Percentiles rank a stretch among this genome's conserved stretches.
These are phyloP conservation scores for Apteryx owenii DNA, from an alignment of 2,113 vertebrate species.

Conservation along the genomic window DNA sequence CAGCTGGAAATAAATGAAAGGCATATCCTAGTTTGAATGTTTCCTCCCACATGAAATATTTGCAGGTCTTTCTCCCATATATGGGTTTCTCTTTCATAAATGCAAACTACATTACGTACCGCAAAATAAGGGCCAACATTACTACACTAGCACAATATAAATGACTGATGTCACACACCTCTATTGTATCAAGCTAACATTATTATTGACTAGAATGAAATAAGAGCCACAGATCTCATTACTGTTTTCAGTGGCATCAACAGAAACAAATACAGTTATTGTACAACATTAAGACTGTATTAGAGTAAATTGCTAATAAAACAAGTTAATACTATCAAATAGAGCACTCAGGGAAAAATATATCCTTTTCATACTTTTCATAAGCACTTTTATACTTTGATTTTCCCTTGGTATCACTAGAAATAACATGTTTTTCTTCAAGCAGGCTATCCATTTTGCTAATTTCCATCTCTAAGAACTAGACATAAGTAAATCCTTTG, in stretches of 20 bases:
- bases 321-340: constrained; percentile 57
- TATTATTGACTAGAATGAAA: constrained; percentile 30
- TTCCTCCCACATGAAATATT: neutral
- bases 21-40: neutral
- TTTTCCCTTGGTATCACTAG: constrained; percentile 54
- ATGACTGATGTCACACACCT: constrained; percentile 4
- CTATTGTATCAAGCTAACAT: neutral
- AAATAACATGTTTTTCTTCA: constrained; percentile 45
- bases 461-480: constrained; percentile 37
- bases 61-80: neutral
- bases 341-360: constrained; percentile 46
- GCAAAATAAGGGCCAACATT: neutral
- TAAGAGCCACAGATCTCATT: constrained; percentile 36
- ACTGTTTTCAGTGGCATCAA: constrained; percentile 36
- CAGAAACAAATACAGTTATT: constrained; percentile 58
- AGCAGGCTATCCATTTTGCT: constrained; percentile 21
- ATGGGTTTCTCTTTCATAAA: neutral
- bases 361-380: constrained; percentile 13
- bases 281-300: constrained; percentile 52
- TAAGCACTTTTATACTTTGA: constrained; percentile 17
- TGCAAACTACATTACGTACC: neutral
- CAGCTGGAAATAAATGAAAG: constrained; percentile 12
- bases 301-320: constrained; percentile 68
- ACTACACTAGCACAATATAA: neutral
- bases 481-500: constrained; percentile 26